Evolutionary conservation across 2,113 vertebrate species (phyloP).

Genomic region (Parotia lawesii): DNA sequence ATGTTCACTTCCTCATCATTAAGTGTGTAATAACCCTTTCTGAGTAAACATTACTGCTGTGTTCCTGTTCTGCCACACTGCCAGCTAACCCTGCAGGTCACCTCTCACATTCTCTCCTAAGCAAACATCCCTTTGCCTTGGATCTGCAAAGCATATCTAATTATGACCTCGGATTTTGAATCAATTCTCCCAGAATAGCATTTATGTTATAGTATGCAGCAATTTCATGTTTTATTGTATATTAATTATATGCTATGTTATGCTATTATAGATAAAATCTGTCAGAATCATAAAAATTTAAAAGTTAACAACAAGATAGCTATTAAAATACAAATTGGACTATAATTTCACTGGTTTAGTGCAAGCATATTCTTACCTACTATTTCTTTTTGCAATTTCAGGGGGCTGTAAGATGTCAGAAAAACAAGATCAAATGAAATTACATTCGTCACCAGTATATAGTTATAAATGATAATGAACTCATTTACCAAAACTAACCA

Average conservation of each 20-base stretch:
- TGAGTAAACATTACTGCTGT: not conserved
- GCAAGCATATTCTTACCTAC: not conserved
- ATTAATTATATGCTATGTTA: not conserved
- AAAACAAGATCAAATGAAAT: not conserved
- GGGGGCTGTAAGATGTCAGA: not conserved
- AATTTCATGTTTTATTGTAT: not conserved
- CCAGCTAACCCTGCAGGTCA: not conserved
- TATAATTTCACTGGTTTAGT: not conserved
- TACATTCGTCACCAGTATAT: not conserved
- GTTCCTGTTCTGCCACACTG: not conserved
- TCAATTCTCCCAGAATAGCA: not conserved
- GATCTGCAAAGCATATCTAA: not conserved
- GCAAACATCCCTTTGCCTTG: not conserved
- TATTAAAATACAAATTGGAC: not conserved
- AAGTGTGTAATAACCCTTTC: not conserved
- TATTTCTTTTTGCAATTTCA: not conserved
- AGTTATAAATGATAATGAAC: not conserved
- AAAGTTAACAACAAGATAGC: not conserved
- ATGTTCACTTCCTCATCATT: too few species aligned
- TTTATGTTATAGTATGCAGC: not conserved
- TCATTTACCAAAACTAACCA: not conserved
- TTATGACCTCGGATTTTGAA: not conserved
- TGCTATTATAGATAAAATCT: not conserved
- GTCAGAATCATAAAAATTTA: not conserved
- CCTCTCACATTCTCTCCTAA: rapidly evolving